Evolutionary conservation across 2,113 vertebrate genomes (phyloP), one percentile per base, ranked within the genome.

Genomic region (Pluvialis apricaria): DNA sequence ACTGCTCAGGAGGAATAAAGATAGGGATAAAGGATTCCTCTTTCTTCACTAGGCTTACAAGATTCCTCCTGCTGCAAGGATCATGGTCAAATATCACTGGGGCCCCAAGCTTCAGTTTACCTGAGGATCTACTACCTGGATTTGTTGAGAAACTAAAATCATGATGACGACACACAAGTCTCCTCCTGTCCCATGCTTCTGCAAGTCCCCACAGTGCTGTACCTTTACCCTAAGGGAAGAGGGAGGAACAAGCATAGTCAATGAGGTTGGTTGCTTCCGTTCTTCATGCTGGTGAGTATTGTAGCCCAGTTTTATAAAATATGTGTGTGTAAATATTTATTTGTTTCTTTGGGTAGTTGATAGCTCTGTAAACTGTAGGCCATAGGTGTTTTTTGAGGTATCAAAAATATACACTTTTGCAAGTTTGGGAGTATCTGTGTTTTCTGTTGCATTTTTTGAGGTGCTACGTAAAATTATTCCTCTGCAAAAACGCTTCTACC

Each of bases 401-500:
- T 66, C 32, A 68, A 76, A 82, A 86, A 82, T 14, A 64, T 3
- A n/a, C 38, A 68, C 34, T 57, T 90, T 60, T 84, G 52, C 44
- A 91, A 68, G 58, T 64, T 88, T 75, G 76, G 38, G 13, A 82
- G 7, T 10, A 25, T 81, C 45, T 38, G 34, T 89, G n/a, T 70
- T 86, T 93, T 85, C 52, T 78, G 26, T 45, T 93, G 32, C 65
- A 22, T 93, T 91, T 94, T 84, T 47, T 91, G 83, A 96, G 77
- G 61, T 79, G 73, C 54, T 85, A 91, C 4, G 1, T 91, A 97
- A 97, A 96, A 95, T 89, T 90, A 92, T 92, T 96, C 93, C 89
- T 85, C 94, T 94, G 92, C 84, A 97, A 94, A 96, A 97, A 92
- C 51, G 85, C 84, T 96, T 94, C 91, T 97, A 95, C 93, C 94